Evolutionary conservation across 1,140 invertebrate species (phyloP).

Genomic region (Teleopsis dalmanni): DNA sequence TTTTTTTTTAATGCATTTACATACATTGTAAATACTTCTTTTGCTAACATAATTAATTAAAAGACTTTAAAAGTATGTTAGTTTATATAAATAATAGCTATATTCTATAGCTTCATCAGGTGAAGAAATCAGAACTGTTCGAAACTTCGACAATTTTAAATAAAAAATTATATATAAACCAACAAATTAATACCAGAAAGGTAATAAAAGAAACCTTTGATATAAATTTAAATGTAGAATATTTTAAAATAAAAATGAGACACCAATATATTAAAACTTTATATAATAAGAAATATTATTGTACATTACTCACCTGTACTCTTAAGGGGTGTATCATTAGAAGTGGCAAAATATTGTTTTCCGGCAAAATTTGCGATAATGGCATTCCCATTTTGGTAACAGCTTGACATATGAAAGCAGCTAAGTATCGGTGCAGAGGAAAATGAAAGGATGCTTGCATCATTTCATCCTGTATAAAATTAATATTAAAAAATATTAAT

Average conservation of each 20-base stretch:
- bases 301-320: constrained; percentile 66
- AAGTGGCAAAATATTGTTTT: constrained; percentile 66
- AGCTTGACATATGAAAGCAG: constrained; percentile 85
- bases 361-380: constrained; percentile 70
- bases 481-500: no score
- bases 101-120: no score
- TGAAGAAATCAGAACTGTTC: no score
- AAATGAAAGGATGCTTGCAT: constrained; percentile 91
- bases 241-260: neutral
- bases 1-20: no score
- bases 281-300: neutral
- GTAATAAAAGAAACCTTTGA: no score
- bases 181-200: no score
- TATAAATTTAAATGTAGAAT: neutral
- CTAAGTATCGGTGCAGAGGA: constrained; percentile 88
- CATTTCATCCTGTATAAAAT: constrained; percentile 56
- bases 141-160: no score
- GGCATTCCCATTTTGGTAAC: constrained; percentile 71
- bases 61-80: no score
- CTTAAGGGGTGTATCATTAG: constrained; percentile 84
- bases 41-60: no score
- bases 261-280: neutral
- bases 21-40: no score
- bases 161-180: no score
- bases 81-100: no score